Conservation (phyloP, 64 coral and sea anemone genomes). For the Stichodactyla helianthus region DNA sequence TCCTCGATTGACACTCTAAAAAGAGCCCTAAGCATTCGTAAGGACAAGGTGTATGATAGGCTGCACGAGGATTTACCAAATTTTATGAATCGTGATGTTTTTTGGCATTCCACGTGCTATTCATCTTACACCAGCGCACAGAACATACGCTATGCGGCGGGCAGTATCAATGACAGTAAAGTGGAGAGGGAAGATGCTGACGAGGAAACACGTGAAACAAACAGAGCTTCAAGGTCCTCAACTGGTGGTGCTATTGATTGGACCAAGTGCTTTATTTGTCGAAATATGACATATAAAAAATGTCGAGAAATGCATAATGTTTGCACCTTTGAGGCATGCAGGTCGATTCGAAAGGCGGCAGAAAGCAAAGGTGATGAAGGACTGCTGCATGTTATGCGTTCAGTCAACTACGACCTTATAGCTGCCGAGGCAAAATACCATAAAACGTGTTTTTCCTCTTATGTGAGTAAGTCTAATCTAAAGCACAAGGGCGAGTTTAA, state of each 20-base stretch:
- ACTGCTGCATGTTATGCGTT: neutral
- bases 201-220: neutral
- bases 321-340: neutral
- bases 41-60: constrained; percentile 45
- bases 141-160: constrained; percentile 37
- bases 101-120: constrained; percentile 55
- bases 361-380: neutral
- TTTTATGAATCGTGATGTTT: constrained; percentile 21
- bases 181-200: neutral
- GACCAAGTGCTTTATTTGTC: constrained; percentile 17
- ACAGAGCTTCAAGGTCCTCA: no score
- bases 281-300: neutral
- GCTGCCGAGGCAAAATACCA: constrained; percentile 9
- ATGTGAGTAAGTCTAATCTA: neutral
- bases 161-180: neutral
- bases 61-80: constrained; percentile 26
- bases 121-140: constrained; percentile 43
- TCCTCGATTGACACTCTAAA: constrained; percentile 25
- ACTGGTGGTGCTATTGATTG: constrained; percentile 25
- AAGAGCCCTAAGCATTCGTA: constrained; percentile 22
- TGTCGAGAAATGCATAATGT: neutral
- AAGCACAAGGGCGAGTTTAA: neutral
- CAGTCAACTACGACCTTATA: neutral
- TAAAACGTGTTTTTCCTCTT: neutral
- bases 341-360: neutral